Evolutionary conservation across 2,888 invertebrate genomes (phyloP).

Genomic region (Odontocolon sp.): DNA sequence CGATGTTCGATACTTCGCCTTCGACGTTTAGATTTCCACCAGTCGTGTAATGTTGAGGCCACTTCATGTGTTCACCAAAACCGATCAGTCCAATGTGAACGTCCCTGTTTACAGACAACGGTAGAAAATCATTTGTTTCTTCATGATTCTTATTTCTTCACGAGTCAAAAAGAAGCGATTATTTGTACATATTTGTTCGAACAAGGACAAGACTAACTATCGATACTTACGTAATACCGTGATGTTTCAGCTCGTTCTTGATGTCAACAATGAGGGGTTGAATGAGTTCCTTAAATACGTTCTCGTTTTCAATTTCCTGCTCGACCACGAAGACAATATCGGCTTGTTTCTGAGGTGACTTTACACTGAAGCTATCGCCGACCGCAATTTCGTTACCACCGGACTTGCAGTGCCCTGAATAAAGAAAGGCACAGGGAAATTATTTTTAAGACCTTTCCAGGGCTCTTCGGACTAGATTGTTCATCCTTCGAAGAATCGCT

Average conservation of each 20-base stretch:
- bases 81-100: conserved; percentile 84
- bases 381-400: conserved; percentile 81
- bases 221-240: conserved; percentile 84
- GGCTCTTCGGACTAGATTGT: too few relatives aligned
- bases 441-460: too few relatives aligned
- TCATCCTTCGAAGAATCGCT: conserved; percentile 30
- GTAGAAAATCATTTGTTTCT: conserved; percentile 70
- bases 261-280: conserved; percentile 84
- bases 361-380: conserved; percentile 86
- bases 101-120: conserved; percentile 81
- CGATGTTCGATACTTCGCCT: conserved; percentile 81
- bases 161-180: conserved; percentile 67
- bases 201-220: conserved; percentile 18
- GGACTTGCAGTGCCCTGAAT: conserved; percentile 81
- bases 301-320: conserved; percentile 84
- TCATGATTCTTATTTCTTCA: neutral
- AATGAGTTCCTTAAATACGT: conserved; percentile 85
- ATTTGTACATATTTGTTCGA: conserved; percentile 5
- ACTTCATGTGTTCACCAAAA: conserved; percentile 82
- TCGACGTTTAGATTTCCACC: conserved; percentile 82
- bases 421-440: too few relatives aligned
- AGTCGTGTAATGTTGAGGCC: conserved; percentile 84
- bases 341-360: conserved; percentile 88
- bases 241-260: conserved; percentile 84
- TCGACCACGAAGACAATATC: conserved; percentile 92